Conservation (phyloP, 1,140 invertebrate species). For the Eueides isabella region DNA sequence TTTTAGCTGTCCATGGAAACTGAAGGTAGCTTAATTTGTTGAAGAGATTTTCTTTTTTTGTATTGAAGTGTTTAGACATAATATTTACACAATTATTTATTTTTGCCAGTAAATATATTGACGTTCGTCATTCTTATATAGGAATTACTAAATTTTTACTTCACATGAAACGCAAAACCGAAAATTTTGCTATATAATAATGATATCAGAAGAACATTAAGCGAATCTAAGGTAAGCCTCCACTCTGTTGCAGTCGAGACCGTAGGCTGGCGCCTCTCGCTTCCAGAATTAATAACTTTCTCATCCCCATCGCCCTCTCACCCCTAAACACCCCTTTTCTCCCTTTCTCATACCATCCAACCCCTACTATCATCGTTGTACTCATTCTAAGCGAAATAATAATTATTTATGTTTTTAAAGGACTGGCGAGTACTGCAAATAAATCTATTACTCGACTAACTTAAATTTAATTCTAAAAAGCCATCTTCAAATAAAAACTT, state of each 20-base stretch:
- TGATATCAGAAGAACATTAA: slow-evolving; percentile 77
- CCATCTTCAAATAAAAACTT: neutral
- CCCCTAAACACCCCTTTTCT: slow-evolving; percentile 36
- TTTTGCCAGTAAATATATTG: neutral
- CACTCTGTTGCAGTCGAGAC: slow-evolving; percentile 75
- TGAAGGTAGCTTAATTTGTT: neutral
- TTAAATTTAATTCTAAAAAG: neutral
- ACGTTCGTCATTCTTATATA: neutral
- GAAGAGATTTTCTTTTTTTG: neutral
- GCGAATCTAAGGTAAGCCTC: slow-evolving; percentile 75
- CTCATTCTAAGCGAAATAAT: slow-evolving; percentile 34
- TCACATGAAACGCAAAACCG: neutral
- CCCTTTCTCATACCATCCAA: slow-evolving; percentile 54
- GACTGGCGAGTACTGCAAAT: neutral
- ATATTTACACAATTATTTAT: neutral
- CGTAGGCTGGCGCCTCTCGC: slow-evolving; percentile 76
- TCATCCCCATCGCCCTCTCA: slow-evolving; percentile 51
- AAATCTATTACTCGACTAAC: neutral
- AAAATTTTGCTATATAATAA: slow-evolving; percentile 56
- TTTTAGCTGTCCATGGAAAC: neutral
- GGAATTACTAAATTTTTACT: neutral
- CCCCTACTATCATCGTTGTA: slow-evolving; percentile 53
- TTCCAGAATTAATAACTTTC: slow-evolving; percentile 81
- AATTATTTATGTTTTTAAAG: neutral
- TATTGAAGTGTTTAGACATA: neutral